Conservation (phyloP, 2,888 invertebrate species). For the Exocentrus adspersus region DNA sequence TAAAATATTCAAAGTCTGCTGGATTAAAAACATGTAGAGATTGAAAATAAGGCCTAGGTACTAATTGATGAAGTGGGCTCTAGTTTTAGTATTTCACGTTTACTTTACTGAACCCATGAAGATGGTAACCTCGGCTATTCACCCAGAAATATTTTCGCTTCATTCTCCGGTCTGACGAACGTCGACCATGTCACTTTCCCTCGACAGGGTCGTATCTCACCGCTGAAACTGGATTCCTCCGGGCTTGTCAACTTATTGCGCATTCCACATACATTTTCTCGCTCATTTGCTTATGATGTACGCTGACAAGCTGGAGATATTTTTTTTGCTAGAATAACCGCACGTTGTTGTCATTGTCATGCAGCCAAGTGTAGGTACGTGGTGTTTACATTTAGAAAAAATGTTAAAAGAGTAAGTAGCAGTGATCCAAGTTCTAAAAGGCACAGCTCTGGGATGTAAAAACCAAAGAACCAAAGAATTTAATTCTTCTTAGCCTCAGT, state of each 20-base stretch:
- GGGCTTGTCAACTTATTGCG: slow-evolving; percentile 37
- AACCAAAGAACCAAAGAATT: too few relatives aligned
- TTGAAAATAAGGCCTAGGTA: neutral
- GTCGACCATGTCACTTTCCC: slow-evolving; percentile 42
- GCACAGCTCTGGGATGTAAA: too few relatives aligned
- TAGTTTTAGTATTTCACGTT: too few relatives aligned
- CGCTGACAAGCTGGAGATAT: slow-evolving; percentile 25
- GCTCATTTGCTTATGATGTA: slow-evolving; percentile 34
- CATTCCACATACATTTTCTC: slow-evolving; percentile 42
- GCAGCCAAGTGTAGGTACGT: too few relatives aligned
- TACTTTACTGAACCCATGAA: too few relatives aligned
- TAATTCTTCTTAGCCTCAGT: too few relatives aligned
- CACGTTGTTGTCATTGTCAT: slow-evolving; percentile 14
- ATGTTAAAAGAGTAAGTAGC: too few relatives aligned
- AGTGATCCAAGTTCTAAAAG: too few relatives aligned
- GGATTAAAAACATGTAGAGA: neutral
- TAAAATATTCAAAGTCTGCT: neutral
- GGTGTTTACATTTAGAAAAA: too few relatives aligned
- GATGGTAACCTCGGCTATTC: slow-evolving; percentile 20
- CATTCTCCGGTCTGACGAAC: slow-evolving; percentile 31
- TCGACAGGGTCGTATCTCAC: slow-evolving; percentile 41
- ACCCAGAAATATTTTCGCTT: slow-evolving; percentile 19
- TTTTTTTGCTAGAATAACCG: slow-evolving; percentile 8
- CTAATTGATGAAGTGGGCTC: neutral
- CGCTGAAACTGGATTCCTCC: slow-evolving; percentile 43